These are phyloP conservation scores for Eucera pruinosa DNA, from an alignment of 2,888 invertebrate genomes.

Conservation along the genomic window DNA sequence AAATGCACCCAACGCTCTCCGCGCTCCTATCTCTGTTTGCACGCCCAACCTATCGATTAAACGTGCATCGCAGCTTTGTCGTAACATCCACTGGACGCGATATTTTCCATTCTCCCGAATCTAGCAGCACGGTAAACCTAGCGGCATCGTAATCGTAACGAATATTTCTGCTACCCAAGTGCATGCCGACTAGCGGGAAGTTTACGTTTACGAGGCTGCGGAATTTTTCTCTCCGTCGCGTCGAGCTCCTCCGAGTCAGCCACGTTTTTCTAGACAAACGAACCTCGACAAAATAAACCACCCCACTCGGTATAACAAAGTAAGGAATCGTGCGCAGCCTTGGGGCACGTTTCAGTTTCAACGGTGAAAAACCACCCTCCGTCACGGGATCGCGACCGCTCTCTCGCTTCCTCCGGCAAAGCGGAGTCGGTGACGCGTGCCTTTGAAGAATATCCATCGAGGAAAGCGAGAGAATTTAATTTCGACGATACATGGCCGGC, in stretches of 20 bases:
- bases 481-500: slow-evolving; percentile 22
- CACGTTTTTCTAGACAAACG: neutral
- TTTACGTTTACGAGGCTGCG: no score
- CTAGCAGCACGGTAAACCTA: no score
- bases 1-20: slow-evolving; percentile 6
- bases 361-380: neutral
- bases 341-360: neutral
- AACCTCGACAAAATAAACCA: neutral
- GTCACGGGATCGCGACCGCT: neutral
- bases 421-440: neutral
- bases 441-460: neutral
- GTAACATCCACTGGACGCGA: neutral
- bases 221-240: neutral
- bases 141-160: no score
- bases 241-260: neutral
- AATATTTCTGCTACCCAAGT: no score
- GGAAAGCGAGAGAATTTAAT: slow-evolving; percentile 47
- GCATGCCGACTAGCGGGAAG: no score
- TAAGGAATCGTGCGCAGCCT: neutral
- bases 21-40: neutral
- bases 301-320: neutral
- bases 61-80: neutral
- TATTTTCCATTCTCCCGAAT: neutral
- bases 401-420: neutral
- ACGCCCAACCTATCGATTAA: slow-evolving; percentile 7